phyloP scores from a whole-genome alignment of 2,113 vertebrate species.

The Clarias macrocephalus region DNA sequence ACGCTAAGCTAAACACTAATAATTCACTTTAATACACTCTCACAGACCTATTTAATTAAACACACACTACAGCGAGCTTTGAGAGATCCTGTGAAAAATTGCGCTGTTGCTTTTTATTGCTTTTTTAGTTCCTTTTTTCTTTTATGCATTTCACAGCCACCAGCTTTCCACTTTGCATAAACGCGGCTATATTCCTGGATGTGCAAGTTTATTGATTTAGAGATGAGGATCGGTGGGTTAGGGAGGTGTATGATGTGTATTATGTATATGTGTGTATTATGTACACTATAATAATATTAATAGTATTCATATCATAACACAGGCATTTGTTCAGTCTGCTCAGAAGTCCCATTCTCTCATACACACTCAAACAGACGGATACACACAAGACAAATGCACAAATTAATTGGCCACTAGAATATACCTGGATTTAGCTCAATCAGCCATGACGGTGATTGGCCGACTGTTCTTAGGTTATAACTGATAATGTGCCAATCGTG shows the following conservation, averaged over 20 bases:
- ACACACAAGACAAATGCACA: background rate
- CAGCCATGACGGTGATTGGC: too few species aligned
- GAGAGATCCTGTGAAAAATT: background rate
- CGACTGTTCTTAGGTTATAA: too few species aligned
- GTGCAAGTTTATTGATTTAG: background rate
- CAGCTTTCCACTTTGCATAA: background rate
- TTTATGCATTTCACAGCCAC: slow-evolving; percentile 6
- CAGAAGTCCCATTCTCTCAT: background rate
- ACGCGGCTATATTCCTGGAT: background rate
- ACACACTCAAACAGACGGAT: slow-evolving; percentile 19
- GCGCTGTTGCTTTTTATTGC: background rate
- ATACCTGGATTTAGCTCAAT: too few species aligned
- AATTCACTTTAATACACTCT: slow-evolving; percentile 27
- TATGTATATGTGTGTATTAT: too few species aligned
- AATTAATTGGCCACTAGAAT: too few species aligned
- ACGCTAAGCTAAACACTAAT: background rate
- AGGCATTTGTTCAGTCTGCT: slow-evolving; percentile 2
- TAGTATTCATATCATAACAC: background rate
- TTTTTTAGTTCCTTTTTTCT: background rate
- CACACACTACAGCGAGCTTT: slow-evolving; percentile 32
- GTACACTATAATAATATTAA: background rate
- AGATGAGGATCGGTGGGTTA: background rate
- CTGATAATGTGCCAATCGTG: too few species aligned
- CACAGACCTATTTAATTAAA: slow-evolving; percentile 34
- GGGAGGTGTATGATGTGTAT: background rate